These are phyloP conservation scores for Peromyscus polionotus DNA, from an alignment of 2,113 vertebrate genomes.

Conservation along the genomic window DNA sequence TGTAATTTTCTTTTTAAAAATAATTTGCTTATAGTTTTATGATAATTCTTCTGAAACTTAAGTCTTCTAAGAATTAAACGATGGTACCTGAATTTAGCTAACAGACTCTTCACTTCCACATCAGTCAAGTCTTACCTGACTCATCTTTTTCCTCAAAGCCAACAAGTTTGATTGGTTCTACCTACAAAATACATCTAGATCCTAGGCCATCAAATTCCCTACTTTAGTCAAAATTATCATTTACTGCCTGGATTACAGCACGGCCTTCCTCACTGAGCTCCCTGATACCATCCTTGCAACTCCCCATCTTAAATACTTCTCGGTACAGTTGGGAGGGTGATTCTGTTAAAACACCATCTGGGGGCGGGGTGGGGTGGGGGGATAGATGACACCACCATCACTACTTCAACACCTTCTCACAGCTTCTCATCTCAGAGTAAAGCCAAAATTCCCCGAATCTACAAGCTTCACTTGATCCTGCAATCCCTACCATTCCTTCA, in stretches of 20 bases:
- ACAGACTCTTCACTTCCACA: not conserved
- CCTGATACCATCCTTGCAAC: not conserved
- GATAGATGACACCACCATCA: not conserved
- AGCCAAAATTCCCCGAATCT: not conserved
- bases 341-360: not conserved
- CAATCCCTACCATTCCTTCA: no score
- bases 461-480: not conserved
- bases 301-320: not conserved
- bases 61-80: not conserved
- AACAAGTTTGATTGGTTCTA: not conserved
- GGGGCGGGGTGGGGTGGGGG: no score
- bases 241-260: not conserved
- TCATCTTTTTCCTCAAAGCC: conserved; percentile 16
- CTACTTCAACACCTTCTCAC: not conserved
- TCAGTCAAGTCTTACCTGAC: conserved; percentile 15
- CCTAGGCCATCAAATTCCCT: not conserved
- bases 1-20: not conserved
- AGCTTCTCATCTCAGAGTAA: not conserved
- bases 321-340: not conserved
- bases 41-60: conserved; percentile 23
- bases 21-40: not conserved
- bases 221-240: not conserved
- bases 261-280: not conserved
- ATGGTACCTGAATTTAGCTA: not conserved
- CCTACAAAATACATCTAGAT: not conserved